Evolutionary conservation across 2,113 vertebrate species (phyloP).

Genomic region (Acrocephalus arundinaceus): DNA sequence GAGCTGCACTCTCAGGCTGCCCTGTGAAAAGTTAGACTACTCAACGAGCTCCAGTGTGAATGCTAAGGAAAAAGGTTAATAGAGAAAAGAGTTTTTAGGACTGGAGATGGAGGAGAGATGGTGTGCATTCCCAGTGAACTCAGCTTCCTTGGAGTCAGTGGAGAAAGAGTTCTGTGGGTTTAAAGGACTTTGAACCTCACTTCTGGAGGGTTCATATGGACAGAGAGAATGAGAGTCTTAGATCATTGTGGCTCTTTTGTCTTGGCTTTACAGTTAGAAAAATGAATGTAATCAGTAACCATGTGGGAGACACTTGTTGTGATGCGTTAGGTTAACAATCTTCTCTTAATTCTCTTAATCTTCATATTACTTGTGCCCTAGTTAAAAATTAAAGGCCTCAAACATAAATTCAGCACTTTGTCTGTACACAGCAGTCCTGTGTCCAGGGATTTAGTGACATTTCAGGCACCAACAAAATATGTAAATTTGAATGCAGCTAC

Average conservation of each 20-base stretch:
- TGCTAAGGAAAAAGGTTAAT: not conserved
- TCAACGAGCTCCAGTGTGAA: not conserved
- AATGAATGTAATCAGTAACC: not conserved
- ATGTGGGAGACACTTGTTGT: not conserved
- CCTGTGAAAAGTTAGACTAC: not conserved
- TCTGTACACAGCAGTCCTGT: not conserved
- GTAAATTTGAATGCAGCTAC: not conserved
- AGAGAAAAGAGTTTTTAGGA: not conserved
- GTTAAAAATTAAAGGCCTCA: not conserved
- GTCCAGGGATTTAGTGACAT: not conserved
- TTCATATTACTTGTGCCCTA: not conserved
- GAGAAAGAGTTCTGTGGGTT: not conserved
- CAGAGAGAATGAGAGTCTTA: not conserved
- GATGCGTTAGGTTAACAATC: not conserved
- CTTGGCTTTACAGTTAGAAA: not conserved
- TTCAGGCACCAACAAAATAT: not conserved
- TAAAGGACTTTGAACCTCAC: not conserved
- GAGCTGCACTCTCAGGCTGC: not conserved
- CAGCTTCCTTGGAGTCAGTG: not conserved
- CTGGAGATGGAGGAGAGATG: not conserved
- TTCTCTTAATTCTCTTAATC: constrained; percentile 19
- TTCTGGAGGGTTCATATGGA: not conserved
- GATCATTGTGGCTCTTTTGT: not conserved
- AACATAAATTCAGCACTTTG: not conserved
- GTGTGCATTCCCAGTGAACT: not conserved